Evolutionary conservation across 2,888 invertebrate species (phyloP), one percentile per base, ranked within the genome.

Genomic region (Troides oblongomaculatus): DNA sequence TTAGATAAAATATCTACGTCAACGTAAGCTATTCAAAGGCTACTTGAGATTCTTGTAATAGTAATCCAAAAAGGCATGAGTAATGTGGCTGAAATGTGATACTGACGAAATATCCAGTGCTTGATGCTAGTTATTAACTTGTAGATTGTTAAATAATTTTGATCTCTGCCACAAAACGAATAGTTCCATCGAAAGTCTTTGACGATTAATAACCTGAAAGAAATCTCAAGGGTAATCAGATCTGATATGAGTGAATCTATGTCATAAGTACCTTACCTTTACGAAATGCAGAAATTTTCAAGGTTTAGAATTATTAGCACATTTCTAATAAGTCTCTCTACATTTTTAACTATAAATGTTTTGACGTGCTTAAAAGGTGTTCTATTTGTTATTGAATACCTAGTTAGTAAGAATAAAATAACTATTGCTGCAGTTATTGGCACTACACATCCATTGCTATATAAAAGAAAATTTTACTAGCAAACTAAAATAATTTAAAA

Each of bases 341-440:
- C 92, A 92, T 89, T 92, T 92, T 93, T 91, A 92, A 90, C 92
- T 93, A 93, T 93, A 86, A 90, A 93, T 93, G 93, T 93, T 93
- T 93, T 93, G 91, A 93, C 93, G 93, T 93, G 93, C 93, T 93
- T 93, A 92, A 92, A 90, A 90, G 93, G 93, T 93, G 93, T 93
- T 93, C 93, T 93, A 92, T 93, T 93, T 93, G 92, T 93, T 93
- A 93, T 91, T 86, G 92, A 92, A 92, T 92, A 92, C 86, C 86
- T 93, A 93, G 93, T 79, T 89, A 84, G 83, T 93, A 93, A 93
- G 93, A 83, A 86, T 85, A 88, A 91, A 89, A 87, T 87, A 90
- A 90, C 83, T 87, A 87, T 87, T 85, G 82, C 84, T 88, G 87
- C 93, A 93, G 93, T 93, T 93, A 93, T 93, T 93, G 93, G 93